phyloP scores from a whole-genome alignment of 2,888 invertebrate genomes.

The Zeuzera pyrina region DNA sequence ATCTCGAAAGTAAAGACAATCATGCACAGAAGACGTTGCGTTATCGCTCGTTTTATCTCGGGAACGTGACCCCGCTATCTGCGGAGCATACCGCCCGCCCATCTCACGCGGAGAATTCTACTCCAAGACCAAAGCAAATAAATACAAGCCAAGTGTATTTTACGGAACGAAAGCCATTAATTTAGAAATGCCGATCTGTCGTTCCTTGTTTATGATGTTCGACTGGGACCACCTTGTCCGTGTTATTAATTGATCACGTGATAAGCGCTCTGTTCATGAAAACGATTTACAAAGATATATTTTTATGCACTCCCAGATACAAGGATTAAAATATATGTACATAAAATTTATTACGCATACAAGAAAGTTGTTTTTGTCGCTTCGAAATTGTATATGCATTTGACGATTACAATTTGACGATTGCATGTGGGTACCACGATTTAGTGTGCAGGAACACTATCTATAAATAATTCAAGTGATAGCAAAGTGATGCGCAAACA shows the following conservation, averaged over 20 bases:
- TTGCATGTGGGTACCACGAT: no score
- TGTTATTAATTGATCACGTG: slow-evolving; percentile 62
- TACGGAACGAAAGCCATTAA: slow-evolving; percentile 44
- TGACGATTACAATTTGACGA: no score
- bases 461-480: no score
- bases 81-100: slow-evolving; percentile 47
- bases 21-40: slow-evolving; percentile 47
- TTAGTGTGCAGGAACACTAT: no score
- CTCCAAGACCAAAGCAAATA: slow-evolving; percentile 41
- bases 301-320: no score
- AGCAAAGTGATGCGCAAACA: no score
- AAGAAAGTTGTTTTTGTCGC: no score
- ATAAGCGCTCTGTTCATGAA: slow-evolving; percentile 29
- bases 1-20: slow-evolving; percentile 42
- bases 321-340: no score
- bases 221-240: slow-evolving; percentile 54
- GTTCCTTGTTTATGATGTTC: slow-evolving; percentile 47
- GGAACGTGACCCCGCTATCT: slow-evolving; percentile 67
- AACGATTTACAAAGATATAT: no score
- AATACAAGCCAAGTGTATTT: slow-evolving; percentile 30
- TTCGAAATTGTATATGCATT: no score
- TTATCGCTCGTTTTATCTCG: slow-evolving; percentile 60
- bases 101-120: slow-evolving; percentile 37
- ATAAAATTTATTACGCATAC: no score
- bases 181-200: slow-evolving; percentile 59